Evolutionary conservation across 64 coral and sea anemone genomes (phyloP).

Genomic region (Platygyra sinensis): DNA sequence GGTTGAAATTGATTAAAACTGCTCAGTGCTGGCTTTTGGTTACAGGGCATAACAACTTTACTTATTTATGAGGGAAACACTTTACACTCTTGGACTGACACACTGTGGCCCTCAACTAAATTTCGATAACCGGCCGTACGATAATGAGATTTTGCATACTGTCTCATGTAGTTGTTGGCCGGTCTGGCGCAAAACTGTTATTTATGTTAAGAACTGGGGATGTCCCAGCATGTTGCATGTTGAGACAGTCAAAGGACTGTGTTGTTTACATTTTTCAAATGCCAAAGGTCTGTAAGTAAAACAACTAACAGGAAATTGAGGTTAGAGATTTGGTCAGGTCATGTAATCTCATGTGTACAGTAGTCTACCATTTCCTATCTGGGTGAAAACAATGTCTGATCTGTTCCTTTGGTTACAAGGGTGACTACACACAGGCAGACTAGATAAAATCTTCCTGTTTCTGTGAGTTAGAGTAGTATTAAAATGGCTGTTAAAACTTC

Average conservation of each 20-base stretch:
- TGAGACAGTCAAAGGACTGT: background rate
- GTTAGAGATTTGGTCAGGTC: background rate
- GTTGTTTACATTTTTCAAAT: constrained; percentile 36
- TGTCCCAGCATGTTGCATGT: background rate
- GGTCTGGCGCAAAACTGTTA: too few species aligned
- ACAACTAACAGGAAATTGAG: constrained; percentile 29
- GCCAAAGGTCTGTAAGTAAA: background rate
- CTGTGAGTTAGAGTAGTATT: too few species aligned
- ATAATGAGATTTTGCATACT: too few species aligned
- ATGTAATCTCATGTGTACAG: constrained; percentile 12
- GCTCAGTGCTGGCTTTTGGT: background rate
- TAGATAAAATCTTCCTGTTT: too few species aligned
- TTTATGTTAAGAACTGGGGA: too few species aligned
- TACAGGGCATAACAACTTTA: background rate
- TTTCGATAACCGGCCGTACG: too few species aligned
- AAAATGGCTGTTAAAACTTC: too few species aligned
- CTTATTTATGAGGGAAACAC: too few species aligned
- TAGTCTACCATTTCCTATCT: background rate
- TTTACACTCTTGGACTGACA: too few species aligned
- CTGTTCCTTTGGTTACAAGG: background rate
- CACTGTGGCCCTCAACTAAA: too few species aligned
- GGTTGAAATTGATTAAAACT: too few species aligned
- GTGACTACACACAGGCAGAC: background rate
- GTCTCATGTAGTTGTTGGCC: too few species aligned
- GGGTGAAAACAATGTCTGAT: background rate